These are phyloP conservation scores for Diachasmimorpha longicaudata DNA, from an alignment of 1,140 invertebrate species.

Conservation along the genomic window DNA sequence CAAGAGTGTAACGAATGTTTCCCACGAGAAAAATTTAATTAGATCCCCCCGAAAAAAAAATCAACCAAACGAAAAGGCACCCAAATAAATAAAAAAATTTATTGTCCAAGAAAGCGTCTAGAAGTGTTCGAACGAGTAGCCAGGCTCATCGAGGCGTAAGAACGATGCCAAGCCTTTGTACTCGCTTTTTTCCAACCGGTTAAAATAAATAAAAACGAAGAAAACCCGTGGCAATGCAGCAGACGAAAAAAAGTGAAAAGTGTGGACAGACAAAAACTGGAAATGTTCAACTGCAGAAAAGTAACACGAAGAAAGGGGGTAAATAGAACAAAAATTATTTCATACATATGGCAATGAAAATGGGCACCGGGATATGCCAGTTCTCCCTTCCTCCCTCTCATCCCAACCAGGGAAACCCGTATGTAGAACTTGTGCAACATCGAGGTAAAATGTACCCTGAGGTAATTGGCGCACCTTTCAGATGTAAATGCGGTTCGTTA, in stretches of 20 bases:
- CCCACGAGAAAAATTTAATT: no score
- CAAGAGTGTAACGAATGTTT: no score
- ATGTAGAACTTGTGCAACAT: constrained; percentile 28
- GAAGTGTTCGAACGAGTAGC: no score
- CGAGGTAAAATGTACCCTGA: constrained; percentile 47
- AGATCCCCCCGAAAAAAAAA: no score
- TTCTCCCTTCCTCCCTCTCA: neutral
- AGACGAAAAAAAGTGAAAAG: neutral
- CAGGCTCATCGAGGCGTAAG: no score
- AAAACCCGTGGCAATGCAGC: no score
- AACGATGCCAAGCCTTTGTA: no score
- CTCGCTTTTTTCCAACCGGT: no score
- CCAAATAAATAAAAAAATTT: no score
- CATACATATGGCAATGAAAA: neutral
- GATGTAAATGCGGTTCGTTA: constrained; percentile 58
- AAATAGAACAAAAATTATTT: constrained; percentile 2
- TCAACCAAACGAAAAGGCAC: no score
- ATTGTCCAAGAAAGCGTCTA: no score
- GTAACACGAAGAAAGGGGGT: neutral
- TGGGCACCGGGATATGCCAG: neutral
- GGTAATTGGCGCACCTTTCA: constrained; percentile 55
- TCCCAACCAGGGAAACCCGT: neutral
- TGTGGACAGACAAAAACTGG: neutral
- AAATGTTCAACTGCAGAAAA: neutral
- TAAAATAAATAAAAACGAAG: no score